A percentile compares a stretch with the other conserved stretches of the same genome.
Evolutionary conservation across 2,113 vertebrate species (phyloP).

Genomic region (Strigops habroptila): DNA sequence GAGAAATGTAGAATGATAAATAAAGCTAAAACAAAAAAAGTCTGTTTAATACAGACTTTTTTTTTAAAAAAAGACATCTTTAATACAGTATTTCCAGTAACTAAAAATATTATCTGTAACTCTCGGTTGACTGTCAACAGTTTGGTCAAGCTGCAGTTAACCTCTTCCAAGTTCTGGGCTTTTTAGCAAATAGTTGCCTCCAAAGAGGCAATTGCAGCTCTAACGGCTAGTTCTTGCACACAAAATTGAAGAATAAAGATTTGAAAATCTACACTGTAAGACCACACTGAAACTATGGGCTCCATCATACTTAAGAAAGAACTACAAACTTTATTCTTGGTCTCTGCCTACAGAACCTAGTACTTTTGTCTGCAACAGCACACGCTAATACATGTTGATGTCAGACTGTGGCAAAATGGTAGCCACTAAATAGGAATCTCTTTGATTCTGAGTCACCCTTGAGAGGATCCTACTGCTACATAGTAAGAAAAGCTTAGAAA

Average conservation of each 20-base stretch:
- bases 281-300: not conserved
- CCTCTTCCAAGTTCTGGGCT: not conserved
- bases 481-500: not conserved
- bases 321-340: not conserved
- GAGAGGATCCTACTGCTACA: not conserved
- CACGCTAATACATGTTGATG: fast-evolving
- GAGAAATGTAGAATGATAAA: not conserved
- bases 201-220: not conserved
- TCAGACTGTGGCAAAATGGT: not conserved
- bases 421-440: not conserved
- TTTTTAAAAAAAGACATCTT: not conserved
- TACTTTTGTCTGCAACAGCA: not conserved
- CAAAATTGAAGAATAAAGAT: not conserved
- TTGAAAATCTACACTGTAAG: not conserved
- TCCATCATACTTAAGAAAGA: not conserved
- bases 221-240: not conserved
- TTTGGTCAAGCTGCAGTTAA: not conserved
- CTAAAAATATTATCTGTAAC: not conserved
- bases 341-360: not conserved
- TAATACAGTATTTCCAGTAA: not conserved
- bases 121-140: not conserved
- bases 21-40: not conserved
- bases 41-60: not conserved
- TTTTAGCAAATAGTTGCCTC: not conserved
- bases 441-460: not conserved